Base-by-base conservation (phyloP, 1,140 invertebrate species). In the Psilanteris sp. region DNA sequence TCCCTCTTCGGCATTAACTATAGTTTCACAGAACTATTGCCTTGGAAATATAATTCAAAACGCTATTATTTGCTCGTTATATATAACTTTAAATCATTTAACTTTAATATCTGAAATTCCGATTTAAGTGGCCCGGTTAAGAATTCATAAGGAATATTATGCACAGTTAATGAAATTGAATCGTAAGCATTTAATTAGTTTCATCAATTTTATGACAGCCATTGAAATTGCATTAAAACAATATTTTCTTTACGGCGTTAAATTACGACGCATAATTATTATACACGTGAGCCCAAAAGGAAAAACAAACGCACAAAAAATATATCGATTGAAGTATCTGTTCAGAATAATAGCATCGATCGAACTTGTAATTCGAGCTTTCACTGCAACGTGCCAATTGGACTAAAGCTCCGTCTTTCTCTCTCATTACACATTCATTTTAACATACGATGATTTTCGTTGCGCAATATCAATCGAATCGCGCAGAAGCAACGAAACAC, bases 391-490 rank as follows among this genome's bases (percentile, higher is more conserved):
- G 22, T 27, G 50, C 24, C 52, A 34, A 61, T 44, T 61, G 44
- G 66, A 52, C 37, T 29, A 59, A 70, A 70, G 66, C 15, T 22
- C n/a, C 15, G 32, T 61, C 54, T 59, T 59, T 57, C 54, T 44
- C 61, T 52, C 50, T 64, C 43, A 50, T 57, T 62, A 59, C 37
- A 39, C 57, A 39, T 55, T 55, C 46, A 72, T 73, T 64, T 64
- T 64, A 41, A 34, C 61, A 27, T 22, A 54, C 37, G 61, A 67
- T 67, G 46, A 61, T 74, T 54, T 44, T 8, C 16, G 11, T 74
- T 59, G 37, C 31, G 43, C 48, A 61, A 67, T 10, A n/a, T 13
- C 20, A 7, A 43, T 57, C 29, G 34, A 62, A 46, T 9, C 32
- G 8, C 39, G 54, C 22, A 48, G 34, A 64, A 64, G 46, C 26